Evolutionary conservation across 2,797 vertebrate genomes (phyloP), one percentile per base, ranked within the genome.

Genomic region (Agapornis canus): DNA sequence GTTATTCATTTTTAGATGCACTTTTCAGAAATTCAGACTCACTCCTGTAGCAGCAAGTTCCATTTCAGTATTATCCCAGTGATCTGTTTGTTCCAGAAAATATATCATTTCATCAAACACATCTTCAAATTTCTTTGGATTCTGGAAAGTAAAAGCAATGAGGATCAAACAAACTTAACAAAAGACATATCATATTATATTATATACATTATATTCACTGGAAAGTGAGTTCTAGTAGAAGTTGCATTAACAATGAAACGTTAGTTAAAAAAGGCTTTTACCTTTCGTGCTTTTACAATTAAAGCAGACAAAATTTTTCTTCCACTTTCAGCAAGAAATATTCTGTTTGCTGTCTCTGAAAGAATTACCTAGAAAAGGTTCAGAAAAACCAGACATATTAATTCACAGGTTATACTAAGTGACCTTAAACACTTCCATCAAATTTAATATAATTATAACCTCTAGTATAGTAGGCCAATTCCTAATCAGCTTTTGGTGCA

Each of bases 101-200:
- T 95, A 88, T 65, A 99, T 99, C 99, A 99, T 99, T 97, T 99
- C 99, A 91, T 99, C 98, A 95, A 99, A 99, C 89, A 99, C 98
- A 59, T 99, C 99, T 96, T 99, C 99, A 94, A 99, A 99, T 96
- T 99, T 98, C 96, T 98, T 98, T 82, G 99, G 99, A 97, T 98
- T 99, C 99, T 99, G 97, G 10, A 71, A 63, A 96, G 45, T 25
- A 86, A 93, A 90, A 84, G 63, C 48, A 78, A 17, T 19, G 42
- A 90, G 16, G 27, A 82, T 47, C 32, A 89, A 76, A 61, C 20
- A 82, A 73, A 51, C 37, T 17, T 35, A 63, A 64, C 19, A 87
- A 32, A 10, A 79, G 25, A 64, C 23, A 56, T 10, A 8, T n/a
- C 6, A 35, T 35, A 35, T 35, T 35, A 35, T 35, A 35, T 35